A percentile compares a stretch with the other conserved stretches of the same genome.
These are phyloP conservation scores for Limnephilus auricula DNA, from an alignment of 2,888 invertebrate genomes.

Conservation along the genomic window DNA sequence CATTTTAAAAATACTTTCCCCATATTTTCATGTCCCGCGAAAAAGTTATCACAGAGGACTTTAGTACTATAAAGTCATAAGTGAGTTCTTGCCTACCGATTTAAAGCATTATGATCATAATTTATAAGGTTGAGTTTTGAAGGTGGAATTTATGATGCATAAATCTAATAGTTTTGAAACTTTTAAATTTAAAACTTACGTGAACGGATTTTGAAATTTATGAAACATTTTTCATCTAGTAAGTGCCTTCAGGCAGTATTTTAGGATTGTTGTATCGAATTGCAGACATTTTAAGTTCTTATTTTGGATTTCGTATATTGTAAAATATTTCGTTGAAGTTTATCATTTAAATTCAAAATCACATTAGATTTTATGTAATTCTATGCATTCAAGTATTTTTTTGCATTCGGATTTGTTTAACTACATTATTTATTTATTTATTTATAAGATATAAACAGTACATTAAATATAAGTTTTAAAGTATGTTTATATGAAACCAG, in stretches of 20 bases:
- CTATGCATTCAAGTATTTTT: too few relatives aligned
- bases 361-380: too few relatives aligned
- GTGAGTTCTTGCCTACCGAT: neutral
- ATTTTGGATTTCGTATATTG: neutral
- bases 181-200: neutral
- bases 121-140: neutral
- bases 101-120: neutral
- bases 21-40: constrained; percentile 47
- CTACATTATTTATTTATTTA: too few relatives aligned
- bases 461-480: too few relatives aligned
- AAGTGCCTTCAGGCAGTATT: neutral
- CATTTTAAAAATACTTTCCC: constrained; percentile 54
- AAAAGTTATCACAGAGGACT: constrained; percentile 29
- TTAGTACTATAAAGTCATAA: neutral
- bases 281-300: neutral
- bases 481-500: too few relatives aligned
- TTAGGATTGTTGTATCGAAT: neutral
- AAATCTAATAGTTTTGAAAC: neutral
- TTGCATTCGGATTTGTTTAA: too few relatives aligned
- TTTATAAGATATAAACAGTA: too few relatives aligned
- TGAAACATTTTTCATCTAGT: neutral
- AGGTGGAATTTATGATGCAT: neutral
- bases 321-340: neutral
- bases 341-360: too few relatives aligned
- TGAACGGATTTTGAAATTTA: neutral